These are phyloP conservation scores for Brachionus paranguensis DNA, from an alignment of 1,140 invertebrate genomes.

Conservation along the genomic window DNA sequence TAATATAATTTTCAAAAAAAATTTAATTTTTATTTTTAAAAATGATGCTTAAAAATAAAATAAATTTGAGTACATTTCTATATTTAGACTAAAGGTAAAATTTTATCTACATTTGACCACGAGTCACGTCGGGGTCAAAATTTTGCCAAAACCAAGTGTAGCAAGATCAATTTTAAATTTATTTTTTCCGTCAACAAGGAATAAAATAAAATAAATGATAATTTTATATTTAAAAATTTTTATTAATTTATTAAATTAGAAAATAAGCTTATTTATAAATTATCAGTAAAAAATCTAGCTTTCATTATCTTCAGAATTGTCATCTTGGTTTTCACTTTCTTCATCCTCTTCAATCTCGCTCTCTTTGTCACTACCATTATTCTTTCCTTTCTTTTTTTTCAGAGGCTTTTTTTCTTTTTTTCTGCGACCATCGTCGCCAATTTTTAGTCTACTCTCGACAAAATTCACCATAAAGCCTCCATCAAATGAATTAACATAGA, in stretches of 20 bases:
- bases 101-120: too few species aligned
- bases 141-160: too few species aligned
- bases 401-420: neutral
- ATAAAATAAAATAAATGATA: too few species aligned
- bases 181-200: too few species aligned
- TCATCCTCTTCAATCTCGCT: neutral
- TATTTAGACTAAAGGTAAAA: neutral
- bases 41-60: too few species aligned
- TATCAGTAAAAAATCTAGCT: neutral
- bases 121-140: too few species aligned
- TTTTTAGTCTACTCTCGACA: neutral
- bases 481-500: constrained; percentile 22
- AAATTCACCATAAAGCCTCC: constrained; percentile 22
- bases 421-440: neutral
- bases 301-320: neutral
- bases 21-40: too few species aligned
- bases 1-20: too few species aligned
- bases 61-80: too few species aligned
- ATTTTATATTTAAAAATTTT: neutral
- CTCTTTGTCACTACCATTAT: neutral
- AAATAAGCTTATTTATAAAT: neutral
- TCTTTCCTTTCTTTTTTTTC: neutral
- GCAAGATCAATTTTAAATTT: too few species aligned
- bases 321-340: neutral
- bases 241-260: neutral